Evolutionary conservation across 2,888 invertebrate species (phyloP).

Genomic region (Hololepta plana): DNA sequence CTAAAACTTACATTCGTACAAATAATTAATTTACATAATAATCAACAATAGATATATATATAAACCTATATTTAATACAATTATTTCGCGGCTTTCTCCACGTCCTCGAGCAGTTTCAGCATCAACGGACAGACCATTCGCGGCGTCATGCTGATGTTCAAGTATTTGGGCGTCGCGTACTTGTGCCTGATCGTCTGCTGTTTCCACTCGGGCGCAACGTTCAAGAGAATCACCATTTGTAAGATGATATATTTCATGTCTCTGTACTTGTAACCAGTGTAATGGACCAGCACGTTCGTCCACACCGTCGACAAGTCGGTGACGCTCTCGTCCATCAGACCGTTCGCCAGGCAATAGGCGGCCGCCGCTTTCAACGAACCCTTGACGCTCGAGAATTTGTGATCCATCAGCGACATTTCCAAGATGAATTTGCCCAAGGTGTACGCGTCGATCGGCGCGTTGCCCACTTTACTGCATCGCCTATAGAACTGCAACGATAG

Average conservation of each 20-base stretch:
- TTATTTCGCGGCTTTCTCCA: too few species aligned
- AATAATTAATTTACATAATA: too few species aligned
- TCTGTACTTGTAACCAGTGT: conserved; percentile 53
- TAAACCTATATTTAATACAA: too few species aligned
- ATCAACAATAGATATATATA: too few species aligned
- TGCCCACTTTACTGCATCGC: conserved; percentile 43
- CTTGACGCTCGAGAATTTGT: conserved; percentile 53
- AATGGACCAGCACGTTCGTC: conserved; percentile 57
- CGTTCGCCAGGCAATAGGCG: conserved; percentile 52
- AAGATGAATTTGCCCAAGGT: conserved; percentile 74
- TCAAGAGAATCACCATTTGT: conserved; percentile 49
- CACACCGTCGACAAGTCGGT: conserved; percentile 34
- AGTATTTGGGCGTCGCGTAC: conserved; percentile 38
- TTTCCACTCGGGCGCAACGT: conserved; percentile 50
- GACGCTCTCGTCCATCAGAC: conserved; percentile 31
- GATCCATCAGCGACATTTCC: conserved; percentile 68
- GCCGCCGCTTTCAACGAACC: conserved; percentile 77
- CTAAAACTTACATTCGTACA: too few species aligned
- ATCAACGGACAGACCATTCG: conserved; percentile 35
- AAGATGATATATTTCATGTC: conserved; percentile 50
- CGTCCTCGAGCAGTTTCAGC: conserved; percentile 16
- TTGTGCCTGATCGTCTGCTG: conserved; percentile 51
- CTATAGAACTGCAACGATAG: conserved; percentile 78
- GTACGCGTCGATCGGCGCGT: conserved; percentile 34
- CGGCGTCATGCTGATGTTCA: conserved; percentile 43